Evolutionary conservation across 2,797 vertebrate species (phyloP).

Genomic region (Poecile montanus): DNA sequence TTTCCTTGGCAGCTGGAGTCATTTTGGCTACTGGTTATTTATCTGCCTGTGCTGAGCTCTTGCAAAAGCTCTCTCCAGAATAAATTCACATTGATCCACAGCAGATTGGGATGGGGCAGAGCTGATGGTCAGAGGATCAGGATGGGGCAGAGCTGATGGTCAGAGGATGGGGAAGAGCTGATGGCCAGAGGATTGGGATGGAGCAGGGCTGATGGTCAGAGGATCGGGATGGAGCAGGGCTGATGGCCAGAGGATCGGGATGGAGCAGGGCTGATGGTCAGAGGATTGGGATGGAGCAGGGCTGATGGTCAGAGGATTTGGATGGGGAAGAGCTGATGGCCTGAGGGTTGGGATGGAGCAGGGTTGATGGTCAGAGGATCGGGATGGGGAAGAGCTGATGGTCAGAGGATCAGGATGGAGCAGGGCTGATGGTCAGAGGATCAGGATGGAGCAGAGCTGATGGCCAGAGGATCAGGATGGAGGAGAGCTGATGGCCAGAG

Average conservation of each 20-base stretch:
- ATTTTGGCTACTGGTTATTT: neutral
- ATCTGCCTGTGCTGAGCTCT: neutral
- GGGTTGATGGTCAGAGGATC: too few species aligned
- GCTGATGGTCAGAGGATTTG: too few species aligned
- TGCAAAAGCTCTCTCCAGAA: fast-evolving
- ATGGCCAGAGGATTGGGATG: fast-evolving
- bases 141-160: neutral
- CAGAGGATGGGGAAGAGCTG: fast-evolving
- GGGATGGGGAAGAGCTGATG: neutral
- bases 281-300: neutral
- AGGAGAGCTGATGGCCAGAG: too few species aligned
- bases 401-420: fast-evolving
- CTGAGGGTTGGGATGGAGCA: neutral
- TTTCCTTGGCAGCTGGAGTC: neutral
- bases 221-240: fast-evolving
- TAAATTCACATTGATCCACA: fast-evolving
- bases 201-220: fast-evolving
- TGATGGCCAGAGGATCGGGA: neutral
- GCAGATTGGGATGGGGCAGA: fast-evolving
- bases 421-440: too few species aligned
- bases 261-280: fast-evolving
- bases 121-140: fast-evolving
- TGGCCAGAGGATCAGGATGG: fast-evolving
- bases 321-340: too few species aligned
- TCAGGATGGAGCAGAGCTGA: neutral